These are phyloP conservation scores for Therioaphis trifolii DNA, from an alignment of 2,888 invertebrate genomes.

Conservation along the genomic window DNA sequence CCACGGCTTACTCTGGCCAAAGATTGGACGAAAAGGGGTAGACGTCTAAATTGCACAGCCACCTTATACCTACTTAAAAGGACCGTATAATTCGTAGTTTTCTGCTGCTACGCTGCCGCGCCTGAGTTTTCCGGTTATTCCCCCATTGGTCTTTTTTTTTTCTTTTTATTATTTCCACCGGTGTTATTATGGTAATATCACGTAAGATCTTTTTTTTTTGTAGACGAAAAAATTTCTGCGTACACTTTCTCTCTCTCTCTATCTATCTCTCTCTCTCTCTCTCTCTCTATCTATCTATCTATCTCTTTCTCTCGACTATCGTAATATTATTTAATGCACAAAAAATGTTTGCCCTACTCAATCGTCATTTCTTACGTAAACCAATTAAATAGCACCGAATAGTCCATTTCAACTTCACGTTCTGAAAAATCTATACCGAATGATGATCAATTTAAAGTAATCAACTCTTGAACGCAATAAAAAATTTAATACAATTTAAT, in stretches of 20 bases:
- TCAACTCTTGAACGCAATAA: no score
- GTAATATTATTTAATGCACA: no score
- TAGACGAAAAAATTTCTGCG: background rate
- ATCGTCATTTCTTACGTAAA: no score
- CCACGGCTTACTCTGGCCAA: background rate
- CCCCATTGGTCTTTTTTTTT: background rate
- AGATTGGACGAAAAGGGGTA: background rate
- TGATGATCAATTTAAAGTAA: no score
- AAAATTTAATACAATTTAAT: no score
- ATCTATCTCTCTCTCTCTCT: no score
- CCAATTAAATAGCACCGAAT: no score
- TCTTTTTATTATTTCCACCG: background rate
- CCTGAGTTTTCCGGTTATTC: background rate
- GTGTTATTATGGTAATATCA: background rate
- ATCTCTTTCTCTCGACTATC: no score
- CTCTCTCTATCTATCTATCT: no score
- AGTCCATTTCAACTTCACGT: no score
- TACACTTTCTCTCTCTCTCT: background rate
- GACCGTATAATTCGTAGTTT: background rate
- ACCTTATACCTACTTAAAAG: conserved; percentile 9
- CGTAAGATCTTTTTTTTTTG: background rate
- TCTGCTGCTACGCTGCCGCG: background rate
- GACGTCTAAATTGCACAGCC: conserved; percentile 20
- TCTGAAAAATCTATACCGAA: no score
- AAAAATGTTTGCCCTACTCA: no score